Evolutionary conservation across 2,113 vertebrate genomes (phyloP).

Genomic region (Laticauda colubrina): DNA sequence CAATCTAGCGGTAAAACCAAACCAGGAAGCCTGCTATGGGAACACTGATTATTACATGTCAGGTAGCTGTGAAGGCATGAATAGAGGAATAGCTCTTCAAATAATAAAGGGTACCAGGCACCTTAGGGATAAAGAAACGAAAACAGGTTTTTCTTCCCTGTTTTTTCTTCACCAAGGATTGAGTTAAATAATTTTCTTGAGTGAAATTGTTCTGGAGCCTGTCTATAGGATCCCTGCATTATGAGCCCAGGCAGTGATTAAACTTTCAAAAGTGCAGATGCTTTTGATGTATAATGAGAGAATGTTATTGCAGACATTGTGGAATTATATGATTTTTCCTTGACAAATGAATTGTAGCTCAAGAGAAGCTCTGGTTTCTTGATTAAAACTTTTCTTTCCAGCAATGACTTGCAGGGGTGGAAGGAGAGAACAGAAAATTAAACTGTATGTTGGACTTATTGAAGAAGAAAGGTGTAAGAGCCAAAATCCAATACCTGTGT

Average conservation of each 20-base stretch:
- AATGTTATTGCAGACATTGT: neutral
- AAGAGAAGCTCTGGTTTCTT: neutral
- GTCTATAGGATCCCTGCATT: neutral
- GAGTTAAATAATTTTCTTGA: neutral
- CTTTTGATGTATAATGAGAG: neutral
- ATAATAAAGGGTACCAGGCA: neutral
- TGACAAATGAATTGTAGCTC: neutral
- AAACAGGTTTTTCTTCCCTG: neutral
- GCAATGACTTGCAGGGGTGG: neutral
- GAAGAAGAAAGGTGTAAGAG: neutral
- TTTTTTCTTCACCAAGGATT: neutral
- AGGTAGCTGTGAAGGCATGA: neutral
- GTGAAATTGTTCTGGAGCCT: neutral
- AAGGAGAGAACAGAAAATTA: neutral
- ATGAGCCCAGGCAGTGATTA: neutral
- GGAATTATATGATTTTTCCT: conserved; percentile 15
- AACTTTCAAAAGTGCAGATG: neutral
- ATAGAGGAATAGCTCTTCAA: neutral
- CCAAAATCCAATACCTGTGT: neutral
- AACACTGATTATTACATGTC: neutral
- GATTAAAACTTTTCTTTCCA: neutral
- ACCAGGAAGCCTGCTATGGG: neutral
- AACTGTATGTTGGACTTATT: neutral
- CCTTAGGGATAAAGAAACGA: neutral
- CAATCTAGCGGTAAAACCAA: neutral